Evolutionary conservation across 2,888 invertebrate genomes (phyloP).

Genomic region (Lissonota sp.): DNA sequence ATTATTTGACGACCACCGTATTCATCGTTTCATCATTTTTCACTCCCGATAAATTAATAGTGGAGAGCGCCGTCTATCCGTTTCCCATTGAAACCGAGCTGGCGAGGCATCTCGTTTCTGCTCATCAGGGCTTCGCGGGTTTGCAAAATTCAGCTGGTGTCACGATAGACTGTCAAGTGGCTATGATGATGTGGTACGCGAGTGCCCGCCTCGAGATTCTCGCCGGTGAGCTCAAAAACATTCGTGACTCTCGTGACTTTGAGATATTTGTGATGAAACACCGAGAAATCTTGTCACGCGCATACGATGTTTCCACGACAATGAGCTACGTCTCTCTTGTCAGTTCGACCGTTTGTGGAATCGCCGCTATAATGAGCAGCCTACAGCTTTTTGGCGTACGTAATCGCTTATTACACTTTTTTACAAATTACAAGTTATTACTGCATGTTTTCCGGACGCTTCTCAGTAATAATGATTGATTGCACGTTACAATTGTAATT

Average conservation of each 20-base stretch:
- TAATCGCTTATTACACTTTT: too few relatives aligned
- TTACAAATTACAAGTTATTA: too few relatives aligned
- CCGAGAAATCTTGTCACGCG: conserved; percentile 48
- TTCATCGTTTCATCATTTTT: conserved; percentile 66
- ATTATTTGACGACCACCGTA: conserved; percentile 54
- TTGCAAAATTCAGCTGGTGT: conserved; percentile 55
- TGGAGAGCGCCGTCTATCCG: conserved; percentile 61
- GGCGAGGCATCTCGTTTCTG: conserved; percentile 30
- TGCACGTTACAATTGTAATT: too few relatives aligned
- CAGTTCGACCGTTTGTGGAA: conserved; percentile 24
- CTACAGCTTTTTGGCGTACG: conserved; percentile 65
- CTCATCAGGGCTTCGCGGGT: conserved; percentile 53
- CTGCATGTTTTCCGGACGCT: too few relatives aligned
- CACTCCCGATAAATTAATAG: conserved; percentile 58
- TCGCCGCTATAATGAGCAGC: conserved; percentile 64
- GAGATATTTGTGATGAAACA: conserved; percentile 28
- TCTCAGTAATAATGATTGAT: too few relatives aligned
- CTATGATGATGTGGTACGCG: conserved; percentile 67
- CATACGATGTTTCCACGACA: conserved; percentile 50
- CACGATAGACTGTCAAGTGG: conserved; percentile 43
- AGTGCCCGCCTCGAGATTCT: conserved; percentile 67
- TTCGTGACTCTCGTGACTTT: conserved; percentile 20
- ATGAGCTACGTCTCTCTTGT: conserved; percentile 57
- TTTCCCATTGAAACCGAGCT: conserved; percentile 48
- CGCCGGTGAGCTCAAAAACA: not conserved